phyloP scores from a whole-genome alignment of 2,113 vertebrate species.

The Willisornis vidua region DNA sequence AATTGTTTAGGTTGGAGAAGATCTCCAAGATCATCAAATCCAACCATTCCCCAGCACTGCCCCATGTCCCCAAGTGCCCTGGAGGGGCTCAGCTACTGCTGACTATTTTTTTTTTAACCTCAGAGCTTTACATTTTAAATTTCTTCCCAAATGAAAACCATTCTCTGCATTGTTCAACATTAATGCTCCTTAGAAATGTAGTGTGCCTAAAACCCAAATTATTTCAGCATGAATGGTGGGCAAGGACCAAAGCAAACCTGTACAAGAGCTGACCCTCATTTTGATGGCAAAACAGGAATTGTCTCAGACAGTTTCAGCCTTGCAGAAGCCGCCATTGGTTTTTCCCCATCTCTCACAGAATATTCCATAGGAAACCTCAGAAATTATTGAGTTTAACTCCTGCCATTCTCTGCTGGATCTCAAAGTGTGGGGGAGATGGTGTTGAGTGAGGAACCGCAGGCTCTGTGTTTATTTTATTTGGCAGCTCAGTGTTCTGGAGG shows the following conservation, averaged over 20 bases:
- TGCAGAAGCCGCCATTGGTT: not conserved
- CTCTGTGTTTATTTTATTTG: not conserved
- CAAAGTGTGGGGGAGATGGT: not conserved
- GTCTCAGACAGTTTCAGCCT: not conserved
- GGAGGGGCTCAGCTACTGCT: not conserved
- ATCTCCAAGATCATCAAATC: not conserved
- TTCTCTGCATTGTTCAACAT: not conserved
- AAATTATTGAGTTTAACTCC: not conserved
- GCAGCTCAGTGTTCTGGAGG: not conserved
- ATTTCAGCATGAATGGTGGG: not conserved
- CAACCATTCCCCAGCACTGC: not conserved
- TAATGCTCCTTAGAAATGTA: not conserved
- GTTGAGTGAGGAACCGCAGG: not conserved
- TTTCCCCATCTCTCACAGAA: not conserved
- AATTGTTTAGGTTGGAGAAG: not conserved
- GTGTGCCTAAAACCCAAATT: not conserved
- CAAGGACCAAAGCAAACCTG: not conserved
- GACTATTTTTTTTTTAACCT: not conserved
- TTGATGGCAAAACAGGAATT: not conserved
- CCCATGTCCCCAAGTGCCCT: not conserved
- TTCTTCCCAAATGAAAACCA: not conserved
- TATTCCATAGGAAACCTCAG: not conserved
- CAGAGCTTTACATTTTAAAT: not conserved
- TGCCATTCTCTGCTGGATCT: not conserved
- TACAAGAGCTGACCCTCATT: not conserved